Evolutionary conservation across 2,113 vertebrate species (phyloP).

Genomic region (Zingel zingel): DNA sequence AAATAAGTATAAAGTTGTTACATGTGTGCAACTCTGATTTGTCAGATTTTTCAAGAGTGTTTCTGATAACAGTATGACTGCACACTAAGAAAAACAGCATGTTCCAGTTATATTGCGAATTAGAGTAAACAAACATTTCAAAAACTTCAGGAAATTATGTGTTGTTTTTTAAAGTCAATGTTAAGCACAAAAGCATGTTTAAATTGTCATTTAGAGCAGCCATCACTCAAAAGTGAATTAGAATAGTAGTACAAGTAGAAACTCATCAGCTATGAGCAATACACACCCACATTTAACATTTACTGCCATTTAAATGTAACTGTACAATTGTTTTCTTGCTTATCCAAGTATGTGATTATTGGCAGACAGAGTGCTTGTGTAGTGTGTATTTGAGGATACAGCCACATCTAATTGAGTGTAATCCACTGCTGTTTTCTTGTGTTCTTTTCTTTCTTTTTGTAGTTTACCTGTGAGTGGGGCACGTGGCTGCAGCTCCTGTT

Average conservation of each 20-base stretch:
- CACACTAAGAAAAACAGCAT: background rate
- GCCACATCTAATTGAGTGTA: background rate
- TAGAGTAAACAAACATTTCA: background rate
- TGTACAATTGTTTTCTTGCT: background rate
- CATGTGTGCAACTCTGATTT: background rate
- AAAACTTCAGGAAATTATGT: background rate
- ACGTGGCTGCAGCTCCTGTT: conserved; percentile 86
- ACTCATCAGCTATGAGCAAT: background rate
- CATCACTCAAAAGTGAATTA: background rate
- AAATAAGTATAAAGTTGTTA: background rate
- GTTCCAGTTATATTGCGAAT: background rate
- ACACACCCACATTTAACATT: conserved; percentile 21
- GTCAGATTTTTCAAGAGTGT: background rate
- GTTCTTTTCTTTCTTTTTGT: background rate
- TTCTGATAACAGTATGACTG: background rate
- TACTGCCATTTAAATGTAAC: background rate
- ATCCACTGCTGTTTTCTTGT: background rate
- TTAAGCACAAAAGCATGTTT: background rate
- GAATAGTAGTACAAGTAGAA: background rate
- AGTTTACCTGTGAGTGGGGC: conserved; percentile 84
- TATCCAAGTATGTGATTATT: background rate
- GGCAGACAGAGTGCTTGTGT: background rate
- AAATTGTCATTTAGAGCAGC: background rate
- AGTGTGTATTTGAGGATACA: background rate
- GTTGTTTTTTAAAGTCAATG: background rate